A percentile compares a stretch with the other conserved stretches of the same genome.
phyloP scores from a whole-genome alignment of 2,797 vertebrate species.

The Tangara arthus region DNA sequence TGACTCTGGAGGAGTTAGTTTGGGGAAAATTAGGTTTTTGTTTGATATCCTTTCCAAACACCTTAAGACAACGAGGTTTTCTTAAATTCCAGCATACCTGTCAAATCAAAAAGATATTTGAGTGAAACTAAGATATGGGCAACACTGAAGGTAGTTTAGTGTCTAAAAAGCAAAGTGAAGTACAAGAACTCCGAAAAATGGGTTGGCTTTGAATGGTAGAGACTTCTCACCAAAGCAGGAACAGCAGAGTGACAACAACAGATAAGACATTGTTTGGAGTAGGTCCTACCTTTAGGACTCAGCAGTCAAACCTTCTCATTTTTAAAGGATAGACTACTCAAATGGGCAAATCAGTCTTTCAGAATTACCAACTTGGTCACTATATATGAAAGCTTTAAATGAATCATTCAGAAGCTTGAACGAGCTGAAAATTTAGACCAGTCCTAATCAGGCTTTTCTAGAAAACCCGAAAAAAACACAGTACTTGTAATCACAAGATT shows the following conservation, averaged over 20 bases:
- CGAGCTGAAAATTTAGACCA: not conserved
- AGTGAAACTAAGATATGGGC: not conserved
- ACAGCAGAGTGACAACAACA: not conserved
- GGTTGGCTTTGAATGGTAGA: not conserved
- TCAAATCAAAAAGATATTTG: not conserved
- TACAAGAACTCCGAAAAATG: not conserved
- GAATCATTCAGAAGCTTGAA: not conserved
- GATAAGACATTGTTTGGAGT: not conserved
- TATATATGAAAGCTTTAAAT: not conserved
- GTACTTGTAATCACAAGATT: not conserved
- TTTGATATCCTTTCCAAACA: not conserved
- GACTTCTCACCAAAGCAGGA: not conserved
- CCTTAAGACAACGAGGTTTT: not conserved
- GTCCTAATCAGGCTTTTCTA: not conserved
- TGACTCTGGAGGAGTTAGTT: not conserved
- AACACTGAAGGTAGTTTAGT: not conserved
- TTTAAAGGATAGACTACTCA: not conserved
- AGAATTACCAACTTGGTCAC: not conserved
- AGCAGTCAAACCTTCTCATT: not conserved
- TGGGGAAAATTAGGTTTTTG: not conserved
- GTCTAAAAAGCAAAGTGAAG: not conserved
- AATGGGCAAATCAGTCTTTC: not conserved
- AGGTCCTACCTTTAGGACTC: not conserved
- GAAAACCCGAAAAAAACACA: not conserved
- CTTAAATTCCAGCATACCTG: not conserved